Percentiles rank a stretch among this genome's conserved stretches.
phyloP scores from a whole-genome alignment of 92 coral and sea anemone species.

The Scolanthus callimorphus region DNA sequence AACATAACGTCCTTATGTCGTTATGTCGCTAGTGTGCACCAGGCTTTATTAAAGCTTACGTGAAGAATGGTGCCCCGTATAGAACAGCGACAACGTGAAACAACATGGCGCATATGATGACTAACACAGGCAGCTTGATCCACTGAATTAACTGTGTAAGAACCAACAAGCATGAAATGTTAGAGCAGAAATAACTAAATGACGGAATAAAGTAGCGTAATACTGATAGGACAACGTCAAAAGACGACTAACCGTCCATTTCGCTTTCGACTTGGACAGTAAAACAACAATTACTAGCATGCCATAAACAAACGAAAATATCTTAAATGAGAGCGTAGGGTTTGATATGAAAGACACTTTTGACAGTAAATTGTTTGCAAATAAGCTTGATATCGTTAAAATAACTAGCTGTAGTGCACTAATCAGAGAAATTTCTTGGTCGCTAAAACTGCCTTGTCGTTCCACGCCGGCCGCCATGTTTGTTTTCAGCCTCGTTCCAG shows the following conservation, averaged over 20 bases:
- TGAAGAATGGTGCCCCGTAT: constrained; percentile 85
- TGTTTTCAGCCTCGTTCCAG: too few relatives aligned
- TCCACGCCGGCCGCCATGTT: neutral
- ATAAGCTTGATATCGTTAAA: constrained; percentile 31
- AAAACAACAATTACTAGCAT: constrained; percentile 15
- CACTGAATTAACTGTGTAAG: constrained; percentile 49
- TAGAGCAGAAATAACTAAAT: too few relatives aligned
- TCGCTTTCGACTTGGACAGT: constrained; percentile 20
- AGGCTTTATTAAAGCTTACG: too few relatives aligned
- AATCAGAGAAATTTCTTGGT: constrained; percentile 26
- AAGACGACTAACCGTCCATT: neutral
- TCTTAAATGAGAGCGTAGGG: constrained; percentile 31
- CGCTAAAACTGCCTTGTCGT: neutral
- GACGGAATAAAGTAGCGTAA: too few relatives aligned
- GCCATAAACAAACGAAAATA: constrained; percentile 30
- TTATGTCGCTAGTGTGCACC: too few relatives aligned
- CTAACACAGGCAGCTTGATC: constrained; percentile 32
- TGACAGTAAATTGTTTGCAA: constrained; percentile 44
- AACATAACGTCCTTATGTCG: too few relatives aligned
- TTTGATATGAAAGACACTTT: constrained; percentile 28
- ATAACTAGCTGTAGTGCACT: constrained; percentile 38
- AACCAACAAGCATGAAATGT: too few relatives aligned
- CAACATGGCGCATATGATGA: constrained; percentile 24
- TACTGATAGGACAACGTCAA: too few relatives aligned
- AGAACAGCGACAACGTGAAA: constrained; percentile 75